These are phyloP conservation scores for Tamandua tetradactyla DNA, from an alignment of 2,797 vertebrate species.

Conservation along the genomic window DNA sequence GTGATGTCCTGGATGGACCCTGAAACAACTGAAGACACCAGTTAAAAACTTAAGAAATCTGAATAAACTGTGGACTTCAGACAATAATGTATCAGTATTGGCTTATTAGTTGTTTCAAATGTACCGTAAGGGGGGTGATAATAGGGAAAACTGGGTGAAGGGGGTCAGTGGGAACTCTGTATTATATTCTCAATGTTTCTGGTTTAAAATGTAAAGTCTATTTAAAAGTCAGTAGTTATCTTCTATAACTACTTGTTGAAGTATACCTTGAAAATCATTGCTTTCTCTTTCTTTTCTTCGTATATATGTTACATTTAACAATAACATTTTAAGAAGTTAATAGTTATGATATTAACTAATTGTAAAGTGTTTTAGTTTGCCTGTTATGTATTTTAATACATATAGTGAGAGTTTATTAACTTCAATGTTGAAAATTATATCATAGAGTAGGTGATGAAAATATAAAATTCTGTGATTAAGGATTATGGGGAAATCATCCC, in stretches of 20 bases:
- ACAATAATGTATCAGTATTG: not conserved
- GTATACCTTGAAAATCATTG: too few species aligned
- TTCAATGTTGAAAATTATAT: not conserved
- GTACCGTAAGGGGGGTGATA: not conserved
- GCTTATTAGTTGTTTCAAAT: not conserved
- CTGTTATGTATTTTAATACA: not conserved
- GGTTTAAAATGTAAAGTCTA: not conserved
- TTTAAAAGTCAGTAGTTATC: too few species aligned
- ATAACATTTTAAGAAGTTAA: too few species aligned
- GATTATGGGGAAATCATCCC: not conserved
- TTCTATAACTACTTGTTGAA: too few species aligned
- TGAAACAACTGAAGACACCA: not conserved
- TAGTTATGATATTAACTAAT: not conserved
- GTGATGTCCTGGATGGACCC: not conserved
- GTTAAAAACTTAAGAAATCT: not conserved
- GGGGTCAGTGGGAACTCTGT: not conserved
- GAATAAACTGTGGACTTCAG: not conserved
- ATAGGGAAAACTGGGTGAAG: not conserved
- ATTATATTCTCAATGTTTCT: not conserved
- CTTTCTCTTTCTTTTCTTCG: too few species aligned
- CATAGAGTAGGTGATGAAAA: accelerated
- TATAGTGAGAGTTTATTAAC: not conserved
- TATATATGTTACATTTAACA: too few species aligned
- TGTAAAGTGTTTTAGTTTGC: not conserved
- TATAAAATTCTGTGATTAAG: not conserved